A percentile compares a stretch with the other conserved stretches of the same genome.
Conservation (phyloP, 2,113 vertebrate species). For the Trichechus manatus region DNA sequence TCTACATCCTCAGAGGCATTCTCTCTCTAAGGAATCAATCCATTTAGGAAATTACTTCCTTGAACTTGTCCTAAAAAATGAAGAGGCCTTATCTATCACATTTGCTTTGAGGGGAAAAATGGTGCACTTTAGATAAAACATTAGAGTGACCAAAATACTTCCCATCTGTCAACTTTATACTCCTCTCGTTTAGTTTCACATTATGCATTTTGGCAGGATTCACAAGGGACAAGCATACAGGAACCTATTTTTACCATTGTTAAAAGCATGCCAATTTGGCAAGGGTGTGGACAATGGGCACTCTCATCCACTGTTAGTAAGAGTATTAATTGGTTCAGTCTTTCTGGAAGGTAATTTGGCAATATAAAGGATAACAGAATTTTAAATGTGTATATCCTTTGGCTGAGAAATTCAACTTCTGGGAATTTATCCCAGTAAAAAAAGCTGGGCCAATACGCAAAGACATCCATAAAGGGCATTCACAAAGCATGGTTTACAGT, state of each 20-base stretch:
- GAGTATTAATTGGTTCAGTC: slow-evolving; percentile 30
- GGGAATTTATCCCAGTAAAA: slow-evolving; percentile 52
- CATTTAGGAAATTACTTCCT: slow-evolving; percentile 75
- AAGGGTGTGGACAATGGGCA: slow-evolving; percentile 2
- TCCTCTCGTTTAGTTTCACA: slow-evolving; percentile 62
- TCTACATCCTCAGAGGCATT: slow-evolving; percentile 63
- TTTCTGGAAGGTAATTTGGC: slow-evolving; percentile 69
- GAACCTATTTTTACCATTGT: slow-evolving; percentile 69
- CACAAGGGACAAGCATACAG: slow-evolving; percentile 59
- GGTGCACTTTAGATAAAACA: slow-evolving; percentile 78
- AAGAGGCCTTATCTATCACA: slow-evolving; percentile 62
- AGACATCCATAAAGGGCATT: not conserved
- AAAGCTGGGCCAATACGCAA: slow-evolving; percentile 47
- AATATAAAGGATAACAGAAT: not conserved
- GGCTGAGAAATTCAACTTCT: slow-evolving; percentile 61
- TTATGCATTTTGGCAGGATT: slow-evolving; percentile 69
- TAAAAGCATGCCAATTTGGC: slow-evolving; percentile 69
- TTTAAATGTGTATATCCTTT: slow-evolving; percentile 61
- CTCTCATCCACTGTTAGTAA: not conserved
- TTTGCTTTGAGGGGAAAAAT: slow-evolving; percentile 77
- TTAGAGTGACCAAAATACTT: slow-evolving; percentile 76
- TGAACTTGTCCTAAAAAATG: slow-evolving; percentile 69
- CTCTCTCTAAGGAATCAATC: slow-evolving; percentile 76
- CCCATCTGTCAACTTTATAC: slow-evolving; percentile 74
- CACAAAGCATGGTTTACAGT: not conserved